Conservation (phyloP, 2,797 vertebrate species). For the Betta splendens region DNA sequence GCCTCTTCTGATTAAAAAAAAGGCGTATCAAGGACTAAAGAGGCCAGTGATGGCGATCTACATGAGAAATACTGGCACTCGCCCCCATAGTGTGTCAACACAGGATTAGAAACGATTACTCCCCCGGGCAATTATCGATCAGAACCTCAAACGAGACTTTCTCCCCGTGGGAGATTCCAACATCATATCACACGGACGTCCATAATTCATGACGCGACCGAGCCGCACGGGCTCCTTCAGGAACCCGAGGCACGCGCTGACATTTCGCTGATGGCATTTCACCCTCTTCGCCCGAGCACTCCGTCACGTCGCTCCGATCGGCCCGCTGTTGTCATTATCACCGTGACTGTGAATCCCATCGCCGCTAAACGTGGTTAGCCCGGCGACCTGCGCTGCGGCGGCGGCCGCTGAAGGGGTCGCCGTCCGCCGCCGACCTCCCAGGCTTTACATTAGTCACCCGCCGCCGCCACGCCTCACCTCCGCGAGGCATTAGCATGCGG, state of each 20-base stretch:
- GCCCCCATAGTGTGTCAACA: too few relatives aligned
- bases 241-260: slow-evolving; percentile 71
- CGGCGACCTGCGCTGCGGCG: slow-evolving; percentile 56
- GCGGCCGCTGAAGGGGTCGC: slow-evolving; percentile 52
- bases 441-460: slow-evolving; percentile 57
- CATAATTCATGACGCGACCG: slow-evolving; percentile 61
- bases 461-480: slow-evolving; percentile 59
- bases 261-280: slow-evolving; percentile 77
- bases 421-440: slow-evolving; percentile 33
- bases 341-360: slow-evolving; percentile 62
- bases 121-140: slow-evolving; percentile 23
- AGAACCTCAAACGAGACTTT: slow-evolving; percentile 20
- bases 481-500: slow-evolving; percentile 72
- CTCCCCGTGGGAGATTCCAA: slow-evolving; percentile 33
- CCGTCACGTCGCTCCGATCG: slow-evolving; percentile 61
- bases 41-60: slow-evolving; percentile 43
- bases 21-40: slow-evolving; percentile 44
- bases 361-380: slow-evolving; percentile 64
- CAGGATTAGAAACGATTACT: slow-evolving; percentile 20
- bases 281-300: slow-evolving; percentile 57
- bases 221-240: slow-evolving; percentile 50
- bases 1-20: slow-evolving; percentile 31
- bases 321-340: slow-evolving; percentile 64
- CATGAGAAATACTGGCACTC: slow-evolving; percentile 39
- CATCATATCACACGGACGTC: slow-evolving; percentile 46